Conservation (phyloP, 2,113 vertebrate species). For the Periophthalmus modestus region DNA sequence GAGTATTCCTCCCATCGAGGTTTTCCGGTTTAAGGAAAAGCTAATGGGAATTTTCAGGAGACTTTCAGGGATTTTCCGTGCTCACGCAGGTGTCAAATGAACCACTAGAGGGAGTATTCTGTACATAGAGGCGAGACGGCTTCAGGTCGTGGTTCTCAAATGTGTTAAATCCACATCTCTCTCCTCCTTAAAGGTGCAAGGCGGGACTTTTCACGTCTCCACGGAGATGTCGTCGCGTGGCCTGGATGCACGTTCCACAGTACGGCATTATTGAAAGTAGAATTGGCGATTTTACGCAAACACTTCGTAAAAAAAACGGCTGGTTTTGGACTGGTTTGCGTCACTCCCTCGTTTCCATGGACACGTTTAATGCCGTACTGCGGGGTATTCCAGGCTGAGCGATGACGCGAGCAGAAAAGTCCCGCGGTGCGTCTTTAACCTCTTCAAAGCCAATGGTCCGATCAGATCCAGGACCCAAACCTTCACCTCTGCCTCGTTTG, state of each 20-base stretch:
- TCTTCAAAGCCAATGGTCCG: slow-evolving; percentile 41
- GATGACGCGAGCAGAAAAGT: background rate
- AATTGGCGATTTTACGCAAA: background rate
- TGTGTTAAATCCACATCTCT: slow-evolving; percentile 15
- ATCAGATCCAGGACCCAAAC: slow-evolving; percentile 17
- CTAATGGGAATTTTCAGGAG: slow-evolving; percentile 51
- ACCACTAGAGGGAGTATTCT: slow-evolving; percentile 16
- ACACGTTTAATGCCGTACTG: background rate
- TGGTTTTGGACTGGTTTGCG: too few relatives aligned
- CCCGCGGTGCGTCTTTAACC: background rate
- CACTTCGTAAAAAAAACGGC: too few relatives aligned
- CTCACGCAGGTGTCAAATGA: slow-evolving; percentile 26
- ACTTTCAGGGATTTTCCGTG: slow-evolving; percentile 58
- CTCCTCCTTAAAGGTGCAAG: slow-evolving; percentile 21
- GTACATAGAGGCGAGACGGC: slow-evolving; percentile 1
- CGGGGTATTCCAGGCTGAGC: background rate
- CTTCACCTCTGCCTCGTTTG: slow-evolving; percentile 19
- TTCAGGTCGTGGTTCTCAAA: slow-evolving; percentile 3
- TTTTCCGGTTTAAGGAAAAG: background rate
- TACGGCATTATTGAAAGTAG: too few relatives aligned
- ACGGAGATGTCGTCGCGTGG: background rate
- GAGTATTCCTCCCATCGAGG: background rate
- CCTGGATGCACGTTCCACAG: background rate
- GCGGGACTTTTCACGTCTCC: background rate
- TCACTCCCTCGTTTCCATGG: background rate